These are phyloP conservation scores for Sternotherus odoratus DNA, from an alignment of 2,797 vertebrate genomes.

Conservation along the genomic window DNA sequence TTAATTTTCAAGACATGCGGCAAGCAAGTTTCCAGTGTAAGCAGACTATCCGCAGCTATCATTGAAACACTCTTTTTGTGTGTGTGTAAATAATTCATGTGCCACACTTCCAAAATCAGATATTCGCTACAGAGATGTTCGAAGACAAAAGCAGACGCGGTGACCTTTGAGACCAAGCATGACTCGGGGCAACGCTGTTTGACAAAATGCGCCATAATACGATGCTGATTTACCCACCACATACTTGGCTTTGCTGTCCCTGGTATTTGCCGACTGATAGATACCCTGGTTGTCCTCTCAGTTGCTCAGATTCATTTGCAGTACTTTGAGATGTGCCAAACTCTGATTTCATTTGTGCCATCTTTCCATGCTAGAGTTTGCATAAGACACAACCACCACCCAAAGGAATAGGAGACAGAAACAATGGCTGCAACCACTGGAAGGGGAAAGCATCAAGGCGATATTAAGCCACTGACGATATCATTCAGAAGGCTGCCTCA, in stretches of 20 bases:
- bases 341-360: neutral
- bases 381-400: accelerated
- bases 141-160: neutral
- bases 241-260: neutral
- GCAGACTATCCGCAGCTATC: neutral
- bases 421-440: accelerated
- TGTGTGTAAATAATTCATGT: neutral
- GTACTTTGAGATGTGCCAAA: neutral
- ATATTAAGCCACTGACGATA: accelerated
- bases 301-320: neutral
- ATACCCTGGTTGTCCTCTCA: neutral
- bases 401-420: neutral
- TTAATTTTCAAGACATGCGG: constrained; percentile 27
- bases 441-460: neutral
- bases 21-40: constrained; percentile 22
- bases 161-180: neutral
- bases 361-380: neutral
- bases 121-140: neutral
- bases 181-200: neutral
- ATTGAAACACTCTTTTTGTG: neutral
- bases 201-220: neutral
- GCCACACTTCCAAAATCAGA: neutral
- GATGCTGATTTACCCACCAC: neutral
- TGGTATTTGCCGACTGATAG: neutral
- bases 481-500: neutral